Evolutionary conservation across 2,888 invertebrate species (phyloP).

Genomic region (Campoplex nolae): DNA sequence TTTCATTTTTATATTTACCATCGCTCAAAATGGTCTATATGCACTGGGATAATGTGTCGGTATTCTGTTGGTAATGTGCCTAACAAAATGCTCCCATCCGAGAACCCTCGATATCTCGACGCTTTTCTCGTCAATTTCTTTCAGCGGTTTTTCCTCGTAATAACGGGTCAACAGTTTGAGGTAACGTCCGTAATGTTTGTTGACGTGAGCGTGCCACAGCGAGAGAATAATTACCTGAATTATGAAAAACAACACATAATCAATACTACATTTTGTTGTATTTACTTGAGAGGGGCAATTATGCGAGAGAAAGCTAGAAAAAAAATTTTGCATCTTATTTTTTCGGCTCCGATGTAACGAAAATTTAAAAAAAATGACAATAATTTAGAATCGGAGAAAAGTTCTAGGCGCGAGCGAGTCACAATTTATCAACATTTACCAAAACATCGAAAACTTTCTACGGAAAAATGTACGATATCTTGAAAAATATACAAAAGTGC

Average conservation of each 20-base stretch:
- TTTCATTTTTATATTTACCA: slow-evolving; percentile 12
- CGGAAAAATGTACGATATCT: no score
- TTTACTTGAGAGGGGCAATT: not conserved
- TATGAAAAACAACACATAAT: slow-evolving; percentile 35
- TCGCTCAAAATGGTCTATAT: slow-evolving; percentile 90
- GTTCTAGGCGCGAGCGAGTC: no score
- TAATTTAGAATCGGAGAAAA: no score
- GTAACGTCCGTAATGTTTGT: slow-evolving; percentile 93
- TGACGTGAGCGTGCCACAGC: slow-evolving; percentile 92
- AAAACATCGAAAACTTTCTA: no score
- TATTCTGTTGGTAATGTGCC: slow-evolving; percentile 86
- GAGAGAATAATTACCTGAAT: slow-evolving; percentile 90
- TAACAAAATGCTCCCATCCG: slow-evolving; percentile 90
- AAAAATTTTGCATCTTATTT: no score
- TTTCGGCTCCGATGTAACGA: no score
- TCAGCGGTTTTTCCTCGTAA: slow-evolving; percentile 92
- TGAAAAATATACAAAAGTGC: no score
- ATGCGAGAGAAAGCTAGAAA: no score
- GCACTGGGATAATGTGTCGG: slow-evolving; percentile 89
- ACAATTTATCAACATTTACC: no score
- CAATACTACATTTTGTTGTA: not conserved
- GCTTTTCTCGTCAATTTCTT: slow-evolving; percentile 90
- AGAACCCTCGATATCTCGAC: slow-evolving; percentile 88
- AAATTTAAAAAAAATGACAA: no score
- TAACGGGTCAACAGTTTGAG: slow-evolving; percentile 91